Evolutionary conservation across 64 coral and sea anemone species (phyloP), one percentile per base, ranked within the genome.

Genomic region (Trachythela sp.): DNA sequence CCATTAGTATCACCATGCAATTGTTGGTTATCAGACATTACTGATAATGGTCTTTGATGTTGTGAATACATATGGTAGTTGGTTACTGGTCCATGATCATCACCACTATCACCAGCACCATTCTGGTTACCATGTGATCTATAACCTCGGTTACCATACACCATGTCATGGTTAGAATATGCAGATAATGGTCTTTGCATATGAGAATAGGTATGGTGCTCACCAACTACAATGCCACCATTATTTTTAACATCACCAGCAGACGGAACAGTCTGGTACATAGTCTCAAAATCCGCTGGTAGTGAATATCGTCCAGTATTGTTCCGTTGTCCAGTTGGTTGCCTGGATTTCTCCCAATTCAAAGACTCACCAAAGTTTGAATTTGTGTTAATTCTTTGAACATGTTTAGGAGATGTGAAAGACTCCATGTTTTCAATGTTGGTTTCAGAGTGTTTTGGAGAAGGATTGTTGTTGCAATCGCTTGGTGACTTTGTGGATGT

Each of bases 381-480:
- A 11, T 52, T 11, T 52, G 49, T 20, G 13, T 15, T 11, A 52
- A 15, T 1, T 52, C 9, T 11, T 52, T 52, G 49, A 52, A 52
- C 9, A 52, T 52, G 49, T 52, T 1, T 52, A 52, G 49, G 56
- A 27, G 56, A 26, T 27, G 30, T 37, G 11, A 35, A 77, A 4
- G 71, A 37, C 75, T 37, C 75, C 20, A 39, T 22, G 59, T 68
- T 45, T 45, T 45, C 56, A 64, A 0, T 64, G 20, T n/a, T 24
- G 26, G 1, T 18, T 64, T n/a, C 56, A n/a, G 56, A 27, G 3
- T 64, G 56, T 24, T 17, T 5, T 64, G 3, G 24, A 8, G 24
- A 64, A 34, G 75, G 75, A 15, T 80, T 80, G 75, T 80, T 80
- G 75, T 80, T 80, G 37, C 9, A 80, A 39, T 37, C 31, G 35